phyloP scores from a whole-genome alignment of 2,797 vertebrate genomes.

The Jordanella pulchra region DNA sequence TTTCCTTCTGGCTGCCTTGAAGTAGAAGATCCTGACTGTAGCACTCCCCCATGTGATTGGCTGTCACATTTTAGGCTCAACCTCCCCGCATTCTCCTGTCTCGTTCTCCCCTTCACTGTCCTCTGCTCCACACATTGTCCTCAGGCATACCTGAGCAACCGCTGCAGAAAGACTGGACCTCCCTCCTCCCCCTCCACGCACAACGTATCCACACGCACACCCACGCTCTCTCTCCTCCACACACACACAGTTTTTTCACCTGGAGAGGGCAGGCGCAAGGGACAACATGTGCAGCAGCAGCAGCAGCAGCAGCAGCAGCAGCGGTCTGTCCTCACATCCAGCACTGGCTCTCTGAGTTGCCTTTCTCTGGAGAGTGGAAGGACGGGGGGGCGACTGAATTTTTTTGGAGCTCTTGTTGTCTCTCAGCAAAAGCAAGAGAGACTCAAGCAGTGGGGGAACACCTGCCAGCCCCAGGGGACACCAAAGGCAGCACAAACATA shows the following conservation, averaged over 20 bases:
- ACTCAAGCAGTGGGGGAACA: conserved; percentile 52
- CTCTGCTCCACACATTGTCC: conserved; percentile 59
- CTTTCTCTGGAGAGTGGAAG: conserved; percentile 64
- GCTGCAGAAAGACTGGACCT: conserved; percentile 73
- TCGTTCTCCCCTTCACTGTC: conserved; percentile 31
- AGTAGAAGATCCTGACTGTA: conserved; percentile 68
- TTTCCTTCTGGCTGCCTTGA: conserved; percentile 69
- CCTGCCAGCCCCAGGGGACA: conserved; percentile 57
- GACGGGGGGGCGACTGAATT: conserved; percentile 37
- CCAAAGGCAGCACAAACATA: conserved; percentile 57
- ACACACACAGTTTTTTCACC: conserved; percentile 72
- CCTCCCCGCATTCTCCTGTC: conserved; percentile 54
- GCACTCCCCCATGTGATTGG: conserved; percentile 65
- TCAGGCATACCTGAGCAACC: conserved; percentile 82
- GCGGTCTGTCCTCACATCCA: conserved; percentile 71
- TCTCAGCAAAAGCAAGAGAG: conserved; percentile 52
- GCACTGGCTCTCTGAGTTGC: conserved; percentile 75
- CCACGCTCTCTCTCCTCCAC: conserved; percentile 15
- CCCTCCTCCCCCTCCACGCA: conserved; percentile 36
- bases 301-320: conserved; percentile 58
- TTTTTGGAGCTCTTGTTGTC: conserved; percentile 73
- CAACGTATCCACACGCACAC: conserved; percentile 19
- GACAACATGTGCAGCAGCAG: conserved; percentile 76
- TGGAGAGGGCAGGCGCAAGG: conserved; percentile 74
- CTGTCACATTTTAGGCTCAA: conserved; percentile 68